Base-by-base conservation (phyloP, 2,797 vertebrate genomes). In the Anguilla pacifica region DNA sequence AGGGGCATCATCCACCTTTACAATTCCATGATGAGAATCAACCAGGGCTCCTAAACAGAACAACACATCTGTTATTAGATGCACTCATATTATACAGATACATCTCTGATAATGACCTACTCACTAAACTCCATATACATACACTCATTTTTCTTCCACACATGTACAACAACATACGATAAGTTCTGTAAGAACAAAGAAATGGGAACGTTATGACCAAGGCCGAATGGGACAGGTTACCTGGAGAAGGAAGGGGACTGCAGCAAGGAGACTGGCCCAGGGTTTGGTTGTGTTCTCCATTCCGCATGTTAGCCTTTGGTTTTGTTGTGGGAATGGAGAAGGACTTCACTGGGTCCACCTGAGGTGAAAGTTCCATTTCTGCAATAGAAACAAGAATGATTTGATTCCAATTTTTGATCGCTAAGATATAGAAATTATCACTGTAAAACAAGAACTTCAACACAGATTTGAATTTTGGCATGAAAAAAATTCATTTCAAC, bases 191-290 rank as follows among this genome's bases (percentile, higher is more conserved):
- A 43, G 15, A 43, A 39, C 4, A 46, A 15, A 77, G 61, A 64
- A 64, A 64, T 64, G 19, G 61, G 25, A 64, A 70, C 3, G 28
- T 70, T 28, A 28, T 6, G 39, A 19, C 31, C 2, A 25, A 46
- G 17, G 19, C 39, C 19, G 74, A 19, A 79, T 43, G 74, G 39
- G 35, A 3, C 15, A 79, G 39, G 90, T 89, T 96, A 99, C 99
- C 98, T 97, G 98, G 97, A 90, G 97, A 98, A 84, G 98, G 97
- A 91, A 99, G 94, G 0, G 97, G 97, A 89, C 96, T 96, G 5
- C 97, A 97, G 85, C 97, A 96, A 0, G 96, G 92, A 81, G 96
- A 97, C 89, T 95, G 95, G 91, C 95, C 95, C 51, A 97, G 96
- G 1, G 97, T 96, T 85, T 97, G 99, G 92, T 97, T 97, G 2